Base-by-base conservation (phyloP, 1,140 invertebrate species). In the Leptinotarsa texana region DNA sequence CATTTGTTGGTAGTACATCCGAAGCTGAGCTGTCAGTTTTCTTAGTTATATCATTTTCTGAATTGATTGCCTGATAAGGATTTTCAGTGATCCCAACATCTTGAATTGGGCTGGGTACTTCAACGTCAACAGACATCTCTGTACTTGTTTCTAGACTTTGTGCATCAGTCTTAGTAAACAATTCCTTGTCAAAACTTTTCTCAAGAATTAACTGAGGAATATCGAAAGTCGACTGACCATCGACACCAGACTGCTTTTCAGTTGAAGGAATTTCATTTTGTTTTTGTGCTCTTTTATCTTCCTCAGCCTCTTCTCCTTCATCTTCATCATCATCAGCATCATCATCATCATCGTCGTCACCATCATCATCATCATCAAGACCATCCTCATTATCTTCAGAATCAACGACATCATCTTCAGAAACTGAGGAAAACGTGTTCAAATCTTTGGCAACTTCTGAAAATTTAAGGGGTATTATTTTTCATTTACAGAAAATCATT, bases 271-370 rank as follows among this genome's bases (percentile, higher is more conserved):
- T 33, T n/a, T 13, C 27, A 24, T 33, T 24, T 27, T 18, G 15
- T 42, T 67, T 24, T 33, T 24, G 24, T 67, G 24, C 3, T 17
- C 5, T 67, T 27, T 67, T 24, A 65, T 17, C 15, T 65, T 24
- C 27, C 15, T 15, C 51, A 17, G 15, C 51, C 24, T 79, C 78
- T 33, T 80, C 78, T 48, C 79, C 75, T 65, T 82, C 77, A 62
- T 80, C 75, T 33, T 80, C 76, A 21, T 75, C 75, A 57, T 79
- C 78, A 63, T 74, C 73, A 49, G 77, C 80, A 17, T 81, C 76
- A 24, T 79, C 76, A 74, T 81, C 76, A 18, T 82, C 75, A 48
- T 76, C 57, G 72, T 74, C 75, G 63, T 69, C 75, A 66, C 81
- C 77, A 65, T 71, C 73, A 72, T 75, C 73, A 33, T 74, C 74